A percentile compares a stretch with the other conserved stretches of the same genome.
Evolutionary conservation across 1,140 invertebrate genomes (phyloP).

Genomic region (Drosophila teissieri): DNA sequence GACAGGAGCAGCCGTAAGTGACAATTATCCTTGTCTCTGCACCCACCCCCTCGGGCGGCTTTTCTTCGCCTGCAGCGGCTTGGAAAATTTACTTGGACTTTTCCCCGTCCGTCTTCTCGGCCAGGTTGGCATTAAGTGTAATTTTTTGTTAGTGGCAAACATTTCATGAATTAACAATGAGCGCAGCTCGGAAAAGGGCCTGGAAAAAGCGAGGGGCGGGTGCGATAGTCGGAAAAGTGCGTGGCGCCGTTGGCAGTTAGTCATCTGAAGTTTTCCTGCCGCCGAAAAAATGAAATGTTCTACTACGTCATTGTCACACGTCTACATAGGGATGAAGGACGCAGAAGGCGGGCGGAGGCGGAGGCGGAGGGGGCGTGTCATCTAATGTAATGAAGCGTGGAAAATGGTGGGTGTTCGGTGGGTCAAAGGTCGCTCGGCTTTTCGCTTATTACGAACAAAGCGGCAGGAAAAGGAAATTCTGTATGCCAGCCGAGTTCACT

Average conservation of each 20-base stretch:
- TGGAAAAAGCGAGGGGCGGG: too few species aligned
- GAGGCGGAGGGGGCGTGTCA: conserved; percentile 42
- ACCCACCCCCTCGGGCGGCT: conserved; percentile 1
- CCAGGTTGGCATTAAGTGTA: conserved; percentile 59
- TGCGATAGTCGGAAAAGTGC: conserved; percentile 21
- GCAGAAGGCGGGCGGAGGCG: neutral
- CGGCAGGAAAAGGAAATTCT: conserved; percentile 23
- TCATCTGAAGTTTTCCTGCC: conserved; percentile 48
- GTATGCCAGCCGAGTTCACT: conserved; percentile 37
- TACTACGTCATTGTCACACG: conserved; percentile 65
- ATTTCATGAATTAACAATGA: conserved; percentile 67
- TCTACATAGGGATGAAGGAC: conserved; percentile 20
- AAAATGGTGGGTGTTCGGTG: conserved; percentile 21
- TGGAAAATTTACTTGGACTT: conserved; percentile 39
- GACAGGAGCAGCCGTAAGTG: conserved; percentile 51
- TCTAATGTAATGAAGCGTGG: conserved; percentile 63
- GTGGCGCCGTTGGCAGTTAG: conserved; percentile 55
- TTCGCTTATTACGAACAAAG: conserved; percentile 34
- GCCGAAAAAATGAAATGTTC: conserved; percentile 60
- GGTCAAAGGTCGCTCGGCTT: conserved; percentile 35
- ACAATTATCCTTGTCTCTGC: conserved; percentile 51
- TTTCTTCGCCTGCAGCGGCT: conserved; percentile 16
- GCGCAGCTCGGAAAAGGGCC: conserved; percentile 3
- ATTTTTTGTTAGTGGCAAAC: conserved; percentile 66
- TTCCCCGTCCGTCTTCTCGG: neutral